Base-by-base conservation (phyloP, 2,797 vertebrate species). In the Thaleichthys pacificus region DNA sequence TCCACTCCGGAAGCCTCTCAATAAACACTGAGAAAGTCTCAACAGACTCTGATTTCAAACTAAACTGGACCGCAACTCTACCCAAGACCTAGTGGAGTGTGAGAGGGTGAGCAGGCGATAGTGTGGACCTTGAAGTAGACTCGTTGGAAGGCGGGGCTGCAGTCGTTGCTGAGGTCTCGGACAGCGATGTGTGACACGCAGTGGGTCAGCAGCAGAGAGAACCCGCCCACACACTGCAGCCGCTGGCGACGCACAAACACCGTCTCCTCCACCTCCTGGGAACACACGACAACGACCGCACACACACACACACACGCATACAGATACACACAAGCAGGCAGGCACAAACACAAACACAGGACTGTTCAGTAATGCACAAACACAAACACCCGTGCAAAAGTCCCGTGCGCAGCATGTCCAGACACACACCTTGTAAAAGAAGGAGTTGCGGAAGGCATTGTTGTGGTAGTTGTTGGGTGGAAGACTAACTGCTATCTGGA, bases 351-450 rank as follows among this genome's bases (percentile, higher is more conserved):
- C 15, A 8, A 9, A 42, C 9, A 12, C 38, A 12, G 38, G 38
- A 42, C 11, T 42, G 3, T 12, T 42, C 11, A 47, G 42, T 14
- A 11, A 12, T 12, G 3, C 11, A 47, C 9, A 47, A 12, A 42
- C 9, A 42, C 38, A 42, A 47, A 47, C 42, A 42, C 1, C 11
- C 11, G 11, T 42, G 38, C 38, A 42, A 42, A 42, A 42, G 38
- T 42, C 38, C 38, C 11, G 8, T 14, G 11, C 38, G 12, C 66
- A 56, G 19, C 6, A 28, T 24, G 17, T 15, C 21, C 26, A 69
- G 26, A 61, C n/a, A n/a, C 3, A 56, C 84, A 97, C 96, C 96
- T 97, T 92, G 54, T 95, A 97, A 80, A 95, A 95, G 89, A 97
- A 97, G 21, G 91, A 94, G 73, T 91, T 93, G 47, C 93, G 91